Percentiles rank a stretch among this genome's conserved stretches.
phyloP scores from a whole-genome alignment of 92 coral and sea anemone species.

The Phymanthus crucifer region DNA sequence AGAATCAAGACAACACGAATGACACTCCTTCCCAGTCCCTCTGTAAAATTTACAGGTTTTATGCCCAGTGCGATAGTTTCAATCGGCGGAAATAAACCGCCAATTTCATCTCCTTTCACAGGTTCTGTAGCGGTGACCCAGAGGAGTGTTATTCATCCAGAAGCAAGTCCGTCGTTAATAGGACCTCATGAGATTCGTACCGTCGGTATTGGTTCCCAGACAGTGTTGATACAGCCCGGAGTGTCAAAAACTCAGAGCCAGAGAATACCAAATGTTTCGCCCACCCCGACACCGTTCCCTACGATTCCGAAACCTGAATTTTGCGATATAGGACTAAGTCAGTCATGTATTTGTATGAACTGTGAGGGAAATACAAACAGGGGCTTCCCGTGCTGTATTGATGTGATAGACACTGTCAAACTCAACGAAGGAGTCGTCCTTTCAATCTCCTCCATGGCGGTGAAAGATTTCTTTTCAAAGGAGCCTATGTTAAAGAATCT shows the following conservation, averaged over 20 bases:
- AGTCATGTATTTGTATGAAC: slow-evolving; percentile 69
- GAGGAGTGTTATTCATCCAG: slow-evolving; percentile 11
- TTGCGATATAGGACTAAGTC: slow-evolving; percentile 20
- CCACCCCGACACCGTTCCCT: slow-evolving; percentile 31
- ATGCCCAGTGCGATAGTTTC: slow-evolving; percentile 1
- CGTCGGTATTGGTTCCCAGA: slow-evolving; percentile 22
- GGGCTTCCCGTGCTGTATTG: slow-evolving; percentile 56
- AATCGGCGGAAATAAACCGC: slow-evolving; percentile 40
- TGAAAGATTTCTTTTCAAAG: slow-evolving; percentile 27
- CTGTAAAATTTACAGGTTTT: slow-evolving; percentile 38
- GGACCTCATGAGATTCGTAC: slow-evolving; percentile 21
- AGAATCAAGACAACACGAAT: slow-evolving; percentile 19
- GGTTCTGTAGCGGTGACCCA: slow-evolving; percentile 22
- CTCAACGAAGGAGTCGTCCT: slow-evolving; percentile 39
- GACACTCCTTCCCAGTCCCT: slow-evolving; percentile 45
- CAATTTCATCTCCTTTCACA: slow-evolving; percentile 39
- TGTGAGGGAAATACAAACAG: slow-evolving; percentile 49
- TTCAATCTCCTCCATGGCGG: slow-evolving; percentile 28
- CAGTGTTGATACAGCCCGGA: slow-evolving; percentile 9
- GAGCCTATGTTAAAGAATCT: slow-evolving; percentile 11
- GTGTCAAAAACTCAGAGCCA: slow-evolving; percentile 18
- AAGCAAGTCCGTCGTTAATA: slow-evolving; percentile 35
- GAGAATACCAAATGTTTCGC: slow-evolving; percentile 14
- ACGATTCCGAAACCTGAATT: slow-evolving; percentile 11
- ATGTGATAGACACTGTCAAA: slow-evolving; percentile 25